Evolutionary conservation across 2,888 invertebrate species (phyloP), one percentile per base, ranked within the genome.

Genomic region (Horisme vitalbata): DNA sequence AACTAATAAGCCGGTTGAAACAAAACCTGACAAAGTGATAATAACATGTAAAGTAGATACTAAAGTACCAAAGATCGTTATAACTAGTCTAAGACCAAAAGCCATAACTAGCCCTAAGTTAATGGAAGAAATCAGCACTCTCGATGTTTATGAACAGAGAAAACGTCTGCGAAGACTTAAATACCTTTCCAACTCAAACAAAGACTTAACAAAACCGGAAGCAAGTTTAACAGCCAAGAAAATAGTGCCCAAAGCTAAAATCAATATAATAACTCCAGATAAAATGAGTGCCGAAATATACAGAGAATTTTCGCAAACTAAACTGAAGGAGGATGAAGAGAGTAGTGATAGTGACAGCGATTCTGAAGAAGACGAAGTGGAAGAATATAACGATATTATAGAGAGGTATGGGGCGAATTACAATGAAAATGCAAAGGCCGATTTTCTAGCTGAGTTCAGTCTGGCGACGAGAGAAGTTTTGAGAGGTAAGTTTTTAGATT

Each of bases 401-500:
- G 90, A 91, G 54, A 91, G 78, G 30, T 86, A 70, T 51, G 66
- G 68, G 4, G 34, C 56, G 83, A 44, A 87, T 83, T 45, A 90
- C 10, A 89, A 91, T 54, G 79, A 88, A 18, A 82, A 86, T 33
- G 63, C 55, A 2, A 81, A 94, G 69, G 70, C 91, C 9, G 80
- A 91, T 9, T 94, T 94, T 70, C 82, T 94, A 38, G 88, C 92
- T 14, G 83, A 90, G 57, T 92, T 94, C 53, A 91, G 90, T 35
- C 76, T 94, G 46, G 93, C 93, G 4, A 92, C 94, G n/a, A 86
- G 89, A 41, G 80, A 83, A 35, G 82, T 74, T 52, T 92, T 82
- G 61, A 93, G 92, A 82, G 93, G 94, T 94, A 83, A 83, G 83
- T 14, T n/a, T n/a, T n/a, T n/a, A n/a, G n/a, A n/a, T n/a, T n/a